These are phyloP conservation scores for Ciconia boyciana DNA, from an alignment of 2,113 vertebrate species.

Conservation along the genomic window DNA sequence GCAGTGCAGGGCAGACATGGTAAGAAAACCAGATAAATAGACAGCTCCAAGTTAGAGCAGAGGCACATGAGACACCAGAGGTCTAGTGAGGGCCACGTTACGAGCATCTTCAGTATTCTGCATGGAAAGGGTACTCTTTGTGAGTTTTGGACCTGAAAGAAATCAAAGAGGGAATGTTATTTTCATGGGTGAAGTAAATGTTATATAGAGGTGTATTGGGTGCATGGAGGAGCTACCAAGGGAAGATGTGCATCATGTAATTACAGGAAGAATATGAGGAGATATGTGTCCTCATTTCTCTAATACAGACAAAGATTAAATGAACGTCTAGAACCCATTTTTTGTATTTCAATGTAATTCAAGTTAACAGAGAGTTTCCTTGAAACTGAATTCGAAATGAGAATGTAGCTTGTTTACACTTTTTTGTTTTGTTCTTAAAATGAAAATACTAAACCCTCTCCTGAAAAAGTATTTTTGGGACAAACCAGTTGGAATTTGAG, in stretches of 20 bases:
- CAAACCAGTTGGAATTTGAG: background rate
- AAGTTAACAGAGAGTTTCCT: background rate
- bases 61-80: background rate
- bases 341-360: background rate
- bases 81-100: background rate
- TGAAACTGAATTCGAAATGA: background rate
- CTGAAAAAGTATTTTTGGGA: background rate
- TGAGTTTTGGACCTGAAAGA: constrained; percentile 4
- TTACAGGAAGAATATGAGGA: background rate
- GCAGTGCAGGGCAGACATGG: background rate
- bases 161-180: background rate
- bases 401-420: background rate
- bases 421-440: background rate
- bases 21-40: background rate
- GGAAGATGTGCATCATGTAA: too few species aligned
- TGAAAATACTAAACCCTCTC: background rate
- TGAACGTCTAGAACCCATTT: background rate
- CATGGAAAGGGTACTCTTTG: constrained; percentile 57
- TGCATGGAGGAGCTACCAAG: background rate
- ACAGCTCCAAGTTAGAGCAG: background rate
- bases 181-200: background rate
- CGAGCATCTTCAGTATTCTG: constrained; percentile 23
- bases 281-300: background rate
- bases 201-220: background rate
- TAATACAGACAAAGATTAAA: background rate